Conservation (phyloP, 35 echinoderm and acorn worm species). For the Stichopus chloronotus region DNA sequence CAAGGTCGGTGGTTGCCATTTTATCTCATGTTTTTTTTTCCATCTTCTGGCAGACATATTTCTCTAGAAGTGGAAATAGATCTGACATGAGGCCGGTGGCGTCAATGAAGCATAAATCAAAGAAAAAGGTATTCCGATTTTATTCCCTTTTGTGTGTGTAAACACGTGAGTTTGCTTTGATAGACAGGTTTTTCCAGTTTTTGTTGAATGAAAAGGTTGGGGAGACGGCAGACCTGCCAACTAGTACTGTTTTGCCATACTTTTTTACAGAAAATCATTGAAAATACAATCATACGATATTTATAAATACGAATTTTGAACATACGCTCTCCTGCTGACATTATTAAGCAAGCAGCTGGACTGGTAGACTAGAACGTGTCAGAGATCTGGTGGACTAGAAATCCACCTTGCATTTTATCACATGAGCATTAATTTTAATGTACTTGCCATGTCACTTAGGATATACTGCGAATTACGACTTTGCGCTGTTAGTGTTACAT, state of each 20-base stretch:
- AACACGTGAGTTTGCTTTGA: background rate
- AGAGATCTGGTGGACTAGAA: too few species aligned
- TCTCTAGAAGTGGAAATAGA: constrained; percentile 62
- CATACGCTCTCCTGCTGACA: too few species aligned
- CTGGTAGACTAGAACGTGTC: too few species aligned
- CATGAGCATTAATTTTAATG: too few species aligned
- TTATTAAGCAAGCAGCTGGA: too few species aligned
- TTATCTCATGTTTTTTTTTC: background rate
- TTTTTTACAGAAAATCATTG: background rate
- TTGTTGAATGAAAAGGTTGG: background rate
- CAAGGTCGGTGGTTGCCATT: background rate
- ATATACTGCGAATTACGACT: too few species aligned
- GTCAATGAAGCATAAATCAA: constrained; percentile 34
- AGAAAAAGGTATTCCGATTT: background rate
- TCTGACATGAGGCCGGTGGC: constrained; percentile 59
- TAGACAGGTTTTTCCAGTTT: background rate
- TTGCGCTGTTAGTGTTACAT: too few species aligned
- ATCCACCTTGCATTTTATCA: too few species aligned
- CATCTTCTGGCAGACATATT: constrained; percentile 45
- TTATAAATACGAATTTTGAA: background rate
- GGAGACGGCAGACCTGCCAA: background rate
- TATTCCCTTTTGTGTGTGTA: background rate
- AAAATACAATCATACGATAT: background rate
- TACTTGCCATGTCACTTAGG: too few species aligned
- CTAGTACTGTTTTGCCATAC: too few species aligned